A percentile compares a stretch with the other conserved stretches of the same genome.
Conservation (phyloP, 1,140 invertebrate genomes). For the Pogonus chalceus region DNA sequence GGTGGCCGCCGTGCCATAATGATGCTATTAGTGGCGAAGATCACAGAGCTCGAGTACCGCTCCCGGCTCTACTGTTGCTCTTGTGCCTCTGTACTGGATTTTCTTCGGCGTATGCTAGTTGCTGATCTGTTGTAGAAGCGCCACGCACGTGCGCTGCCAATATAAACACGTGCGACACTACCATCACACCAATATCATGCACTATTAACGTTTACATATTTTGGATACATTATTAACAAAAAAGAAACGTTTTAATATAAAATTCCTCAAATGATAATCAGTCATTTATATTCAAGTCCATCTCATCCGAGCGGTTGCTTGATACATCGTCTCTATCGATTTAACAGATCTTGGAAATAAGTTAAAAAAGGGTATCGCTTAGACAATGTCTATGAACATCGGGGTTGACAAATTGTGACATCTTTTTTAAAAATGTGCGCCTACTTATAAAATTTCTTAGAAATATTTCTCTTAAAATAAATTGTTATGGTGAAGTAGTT, state of each 20-base stretch:
- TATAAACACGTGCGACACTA: too few species aligned
- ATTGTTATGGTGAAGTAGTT: too few species aligned
- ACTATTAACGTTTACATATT: too few species aligned
- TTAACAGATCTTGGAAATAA: background rate
- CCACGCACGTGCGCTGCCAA: too few species aligned
- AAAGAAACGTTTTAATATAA: too few species aligned
- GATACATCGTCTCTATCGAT: background rate
- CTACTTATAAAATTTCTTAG: background rate
- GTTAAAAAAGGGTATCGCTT: background rate
- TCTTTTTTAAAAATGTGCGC: background rate
- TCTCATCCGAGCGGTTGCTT: background rate
- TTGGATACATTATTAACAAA: too few species aligned
- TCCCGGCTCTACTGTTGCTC: constrained; percentile 3
- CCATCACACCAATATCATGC: too few species aligned
- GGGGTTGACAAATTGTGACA: background rate
- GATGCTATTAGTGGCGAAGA: background rate
- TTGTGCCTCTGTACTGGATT: too few species aligned
- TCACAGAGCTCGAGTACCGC: background rate
- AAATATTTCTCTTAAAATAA: too few species aligned
- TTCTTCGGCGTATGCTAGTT: too few species aligned
- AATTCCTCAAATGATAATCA: background rate
- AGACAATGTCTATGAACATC: background rate
- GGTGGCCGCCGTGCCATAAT: background rate
- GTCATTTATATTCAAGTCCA: background rate
- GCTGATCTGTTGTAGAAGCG: too few species aligned